phyloP scores from a whole-genome alignment of 2,888 invertebrate genomes.

The Argynnis bischoffii region DNA sequence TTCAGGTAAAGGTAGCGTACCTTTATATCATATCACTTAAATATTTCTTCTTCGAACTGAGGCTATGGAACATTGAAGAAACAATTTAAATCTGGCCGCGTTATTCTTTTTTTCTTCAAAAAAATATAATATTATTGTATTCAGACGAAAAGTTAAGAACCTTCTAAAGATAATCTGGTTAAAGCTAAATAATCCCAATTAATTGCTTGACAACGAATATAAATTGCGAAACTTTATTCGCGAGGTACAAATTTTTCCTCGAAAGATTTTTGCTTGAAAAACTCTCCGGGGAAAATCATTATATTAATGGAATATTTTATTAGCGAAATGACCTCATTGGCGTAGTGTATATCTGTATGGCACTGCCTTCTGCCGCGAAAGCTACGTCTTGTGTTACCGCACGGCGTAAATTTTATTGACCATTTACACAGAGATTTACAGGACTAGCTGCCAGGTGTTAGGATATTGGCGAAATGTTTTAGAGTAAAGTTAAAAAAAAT shows the following conservation, averaged over 20 bases:
- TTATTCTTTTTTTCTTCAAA: not conserved
- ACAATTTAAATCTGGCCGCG: not conserved
- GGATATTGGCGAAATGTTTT: no score
- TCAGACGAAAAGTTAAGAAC: not conserved
- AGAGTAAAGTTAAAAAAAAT: no score
- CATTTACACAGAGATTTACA: no score
- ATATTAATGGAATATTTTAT: conserved; percentile 2
- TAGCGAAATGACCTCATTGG: not conserved
- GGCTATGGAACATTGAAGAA: not conserved
- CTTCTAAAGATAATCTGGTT: conserved; percentile 1
- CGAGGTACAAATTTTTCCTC: conserved; percentile 2
- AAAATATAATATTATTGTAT: not conserved
- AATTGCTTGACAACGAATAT: conserved; percentile 6
- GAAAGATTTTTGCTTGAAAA: not conserved
- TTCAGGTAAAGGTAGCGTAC: conserved; percentile 17
- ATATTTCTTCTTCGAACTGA: conserved; percentile 10
- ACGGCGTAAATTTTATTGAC: no score
- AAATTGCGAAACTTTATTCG: not conserved
- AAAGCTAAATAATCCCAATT: conserved; percentile 2
- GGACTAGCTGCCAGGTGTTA: no score
- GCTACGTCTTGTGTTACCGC: no score
- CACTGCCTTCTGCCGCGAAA: no score
- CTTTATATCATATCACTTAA: conserved; percentile 10
- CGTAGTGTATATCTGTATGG: no score
- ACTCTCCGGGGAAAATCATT: not conserved